phyloP scores from a whole-genome alignment of 1,140 invertebrate species.

The Aphaenogaster rudis region DNA sequence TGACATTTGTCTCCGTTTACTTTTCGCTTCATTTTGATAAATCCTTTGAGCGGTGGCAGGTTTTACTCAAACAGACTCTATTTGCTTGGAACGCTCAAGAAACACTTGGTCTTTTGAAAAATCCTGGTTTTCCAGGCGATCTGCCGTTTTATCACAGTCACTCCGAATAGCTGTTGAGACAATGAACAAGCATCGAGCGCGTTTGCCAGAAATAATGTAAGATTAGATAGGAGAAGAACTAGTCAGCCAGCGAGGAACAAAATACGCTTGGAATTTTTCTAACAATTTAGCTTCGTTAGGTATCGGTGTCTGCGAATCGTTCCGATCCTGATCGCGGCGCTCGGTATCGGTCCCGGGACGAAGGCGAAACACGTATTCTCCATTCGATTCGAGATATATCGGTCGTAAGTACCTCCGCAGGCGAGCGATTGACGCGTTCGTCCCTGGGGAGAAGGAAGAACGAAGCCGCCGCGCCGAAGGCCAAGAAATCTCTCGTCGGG shows the following conservation, averaged over 20 bases:
- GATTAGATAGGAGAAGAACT: background rate
- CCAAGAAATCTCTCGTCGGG: slow-evolving; percentile 46
- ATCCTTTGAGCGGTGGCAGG: background rate
- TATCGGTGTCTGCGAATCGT: slow-evolving; percentile 48
- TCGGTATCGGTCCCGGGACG: slow-evolving; percentile 24
- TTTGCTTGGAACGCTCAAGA: slow-evolving; percentile 20
- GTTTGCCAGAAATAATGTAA: background rate
- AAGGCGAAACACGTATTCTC: slow-evolving; percentile 69
- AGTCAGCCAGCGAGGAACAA: background rate
- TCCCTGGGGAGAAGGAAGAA: slow-evolving; percentile 12
- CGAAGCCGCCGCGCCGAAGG: slow-evolving; percentile 24
- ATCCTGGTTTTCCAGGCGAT: background rate
- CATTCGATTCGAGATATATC: slow-evolving; percentile 67
- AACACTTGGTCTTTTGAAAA: background rate
- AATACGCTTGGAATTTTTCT: slow-evolving; percentile 27
- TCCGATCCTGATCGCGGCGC: slow-evolving; percentile 20
- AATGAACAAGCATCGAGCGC: background rate
- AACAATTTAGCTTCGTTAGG: slow-evolving; percentile 62
- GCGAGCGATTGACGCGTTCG: slow-evolving; percentile 45
- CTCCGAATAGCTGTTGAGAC: background rate
- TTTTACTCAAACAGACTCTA: slow-evolving; percentile 13
- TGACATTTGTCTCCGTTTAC: slow-evolving; percentile 27
- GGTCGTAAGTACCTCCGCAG: slow-evolving; percentile 52
- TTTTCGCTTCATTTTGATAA: slow-evolving; percentile 15
- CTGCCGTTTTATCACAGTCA: background rate